phyloP scores from a whole-genome alignment of 2,113 vertebrate genomes.

The Cromileptes altivelis region DNA sequence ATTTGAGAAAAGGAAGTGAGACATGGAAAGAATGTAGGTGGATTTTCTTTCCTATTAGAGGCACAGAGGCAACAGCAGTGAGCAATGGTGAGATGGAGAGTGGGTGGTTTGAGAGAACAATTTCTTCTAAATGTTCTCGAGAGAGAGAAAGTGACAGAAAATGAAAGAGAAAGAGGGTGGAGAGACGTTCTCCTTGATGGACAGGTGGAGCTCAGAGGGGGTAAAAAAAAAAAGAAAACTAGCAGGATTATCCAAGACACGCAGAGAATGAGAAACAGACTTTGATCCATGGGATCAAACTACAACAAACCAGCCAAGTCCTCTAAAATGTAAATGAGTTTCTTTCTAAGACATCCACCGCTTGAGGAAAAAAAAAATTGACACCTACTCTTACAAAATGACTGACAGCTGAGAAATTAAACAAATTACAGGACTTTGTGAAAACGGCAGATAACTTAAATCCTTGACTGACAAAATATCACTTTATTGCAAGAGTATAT shows the following conservation, averaged over 20 bases:
- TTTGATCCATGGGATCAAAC: slow-evolving; percentile 65
- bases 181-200: slow-evolving; percentile 55
- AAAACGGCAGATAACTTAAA: slow-evolving; percentile 45
- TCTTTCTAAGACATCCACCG: slow-evolving; percentile 14
- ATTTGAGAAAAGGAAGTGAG: background rate
- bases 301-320: slow-evolving; percentile 52
- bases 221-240: background rate
- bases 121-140: slow-evolving; percentile 52
- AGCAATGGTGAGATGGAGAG: slow-evolving; percentile 37
- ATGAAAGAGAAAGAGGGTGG: slow-evolving; percentile 25
- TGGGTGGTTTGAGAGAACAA: slow-evolving; percentile 56
- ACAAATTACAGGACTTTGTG: slow-evolving; percentile 57
- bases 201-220: slow-evolving; percentile 58
- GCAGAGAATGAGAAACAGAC: slow-evolving; percentile 42
- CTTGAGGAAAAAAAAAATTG: slow-evolving; percentile 4
- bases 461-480: slow-evolving; percentile 46
- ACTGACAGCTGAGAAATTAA: slow-evolving; percentile 49
- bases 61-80: slow-evolving; percentile 12
- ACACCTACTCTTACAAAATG: slow-evolving; percentile 51
- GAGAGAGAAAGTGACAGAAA: slow-evolving; percentile 46
- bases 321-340: slow-evolving; percentile 66
- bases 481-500: background rate
- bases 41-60: slow-evolving; percentile 7
- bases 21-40: background rate
- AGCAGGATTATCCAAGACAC: slow-evolving; percentile 50